phyloP scores from a whole-genome alignment of 2,113 vertebrate species.

The Paradoxurus hermaphroditus region DNA sequence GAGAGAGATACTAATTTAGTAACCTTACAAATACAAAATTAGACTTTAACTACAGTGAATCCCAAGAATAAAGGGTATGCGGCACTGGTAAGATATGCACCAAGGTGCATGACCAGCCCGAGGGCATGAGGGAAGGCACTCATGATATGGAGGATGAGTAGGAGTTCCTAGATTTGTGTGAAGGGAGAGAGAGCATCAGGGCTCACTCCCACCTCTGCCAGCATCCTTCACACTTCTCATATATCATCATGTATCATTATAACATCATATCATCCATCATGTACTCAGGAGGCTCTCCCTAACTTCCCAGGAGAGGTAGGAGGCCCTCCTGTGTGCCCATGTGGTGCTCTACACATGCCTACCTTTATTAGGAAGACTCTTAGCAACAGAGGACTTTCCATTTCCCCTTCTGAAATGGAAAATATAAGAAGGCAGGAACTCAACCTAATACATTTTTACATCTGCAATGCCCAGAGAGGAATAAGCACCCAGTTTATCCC shows the following conservation, averaged over 20 bases:
- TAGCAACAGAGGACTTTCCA: background rate
- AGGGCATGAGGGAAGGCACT: background rate
- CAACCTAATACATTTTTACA: background rate
- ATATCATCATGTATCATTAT: no score
- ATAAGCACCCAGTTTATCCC: background rate
- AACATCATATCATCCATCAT: background rate
- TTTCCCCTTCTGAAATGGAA: background rate
- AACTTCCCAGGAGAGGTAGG: background rate
- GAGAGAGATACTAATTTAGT: background rate
- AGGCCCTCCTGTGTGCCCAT: background rate
- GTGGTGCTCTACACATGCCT: background rate
- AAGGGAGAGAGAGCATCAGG: background rate
- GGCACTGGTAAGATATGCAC: background rate
- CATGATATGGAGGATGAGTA: background rate
- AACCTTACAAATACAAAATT: background rate
- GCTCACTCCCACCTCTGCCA: background rate
- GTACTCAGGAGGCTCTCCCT: background rate
- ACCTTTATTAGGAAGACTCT: background rate
- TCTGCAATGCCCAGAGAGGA: background rate
- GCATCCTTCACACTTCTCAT: background rate
- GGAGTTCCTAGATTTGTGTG: background rate
- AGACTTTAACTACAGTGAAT: background rate
- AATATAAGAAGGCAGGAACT: background rate
- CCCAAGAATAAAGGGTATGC: background rate
- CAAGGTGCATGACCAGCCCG: no score